phyloP scores from a whole-genome alignment of 2,888 invertebrate genomes.

The Phyllotreta striolata region DNA sequence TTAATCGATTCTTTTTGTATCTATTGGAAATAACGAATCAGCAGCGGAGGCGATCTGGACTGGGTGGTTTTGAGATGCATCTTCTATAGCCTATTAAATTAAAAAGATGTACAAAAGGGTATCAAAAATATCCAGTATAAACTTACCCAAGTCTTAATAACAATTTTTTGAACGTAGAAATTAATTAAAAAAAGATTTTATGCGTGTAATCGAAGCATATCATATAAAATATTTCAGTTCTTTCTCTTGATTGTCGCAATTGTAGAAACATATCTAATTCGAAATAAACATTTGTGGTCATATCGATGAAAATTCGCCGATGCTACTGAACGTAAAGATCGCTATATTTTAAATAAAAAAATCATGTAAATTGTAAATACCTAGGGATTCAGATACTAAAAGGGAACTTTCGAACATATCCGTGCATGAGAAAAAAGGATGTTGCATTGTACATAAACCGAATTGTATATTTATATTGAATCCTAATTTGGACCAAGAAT shows the following conservation, averaged over 20 bases:
- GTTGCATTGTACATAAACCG: slow-evolving; percentile 32
- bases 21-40: background rate
- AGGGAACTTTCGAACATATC: slow-evolving; percentile 25
- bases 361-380: slow-evolving; percentile 26
- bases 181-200: no score
- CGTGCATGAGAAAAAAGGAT: slow-evolving; percentile 15
- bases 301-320: slow-evolving; percentile 4
- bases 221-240: no score
- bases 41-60: no score
- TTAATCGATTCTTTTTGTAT: background rate
- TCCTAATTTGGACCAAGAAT: slow-evolving; percentile 44
- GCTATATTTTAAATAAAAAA: slow-evolving; percentile 13
- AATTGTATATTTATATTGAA: slow-evolving; percentile 29
- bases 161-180: no score
- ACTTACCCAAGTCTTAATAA: no score
- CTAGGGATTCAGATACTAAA: slow-evolving; percentile 13
- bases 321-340: background rate
- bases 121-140: background rate
- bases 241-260: no score
- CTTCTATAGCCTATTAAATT: no score
- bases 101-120: no score
- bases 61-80: no score
- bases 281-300: background rate
- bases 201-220: no score
- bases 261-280: background rate